Evolutionary conservation across 2,797 vertebrate genomes (phyloP).

Genomic region (Galaxias olidus): DNA sequence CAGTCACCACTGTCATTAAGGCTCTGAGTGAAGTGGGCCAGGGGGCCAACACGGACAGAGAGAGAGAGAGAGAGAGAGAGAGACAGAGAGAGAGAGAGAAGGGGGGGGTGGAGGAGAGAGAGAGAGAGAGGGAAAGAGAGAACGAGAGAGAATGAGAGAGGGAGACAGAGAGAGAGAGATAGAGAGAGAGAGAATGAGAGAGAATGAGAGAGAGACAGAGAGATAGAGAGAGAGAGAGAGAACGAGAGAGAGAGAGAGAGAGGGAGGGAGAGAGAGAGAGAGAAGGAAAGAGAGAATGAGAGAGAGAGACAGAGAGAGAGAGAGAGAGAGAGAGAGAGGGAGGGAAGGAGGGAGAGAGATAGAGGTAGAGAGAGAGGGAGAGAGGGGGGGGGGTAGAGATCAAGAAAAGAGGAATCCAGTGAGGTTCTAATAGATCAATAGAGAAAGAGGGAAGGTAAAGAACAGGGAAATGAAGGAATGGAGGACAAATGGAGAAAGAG

Average conservation of each 20-base stretch:
- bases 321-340: too few species aligned
- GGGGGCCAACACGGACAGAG: background rate
- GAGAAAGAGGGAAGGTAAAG: too few species aligned
- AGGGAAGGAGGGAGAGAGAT: slow-evolving; percentile 36
- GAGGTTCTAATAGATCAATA: too few species aligned
- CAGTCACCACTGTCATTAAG: too few species aligned
- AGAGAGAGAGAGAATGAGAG: background rate
- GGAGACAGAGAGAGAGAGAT: background rate
- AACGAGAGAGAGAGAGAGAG: background rate
- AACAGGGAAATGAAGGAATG: too few species aligned
- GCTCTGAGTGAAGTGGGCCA: too few species aligned
- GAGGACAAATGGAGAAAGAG: too few species aligned
- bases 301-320: too few species aligned
- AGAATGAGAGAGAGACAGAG: background rate
- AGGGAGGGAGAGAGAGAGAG: slow-evolving; percentile 1
- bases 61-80: background rate
- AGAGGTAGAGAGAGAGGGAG: slow-evolving; percentile 54
- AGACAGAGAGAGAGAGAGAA: background rate
- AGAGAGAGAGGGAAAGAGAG: background rate
- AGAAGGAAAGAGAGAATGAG: slow-evolving; percentile 4
- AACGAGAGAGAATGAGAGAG: background rate
- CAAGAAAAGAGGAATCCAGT: slow-evolving; percentile 38
- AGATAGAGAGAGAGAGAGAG: background rate
- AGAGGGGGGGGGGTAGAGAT: background rate
- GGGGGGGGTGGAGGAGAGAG: background rate